phyloP scores from a whole-genome alignment of 1,140 invertebrate genomes.

The Lethrus apterus region DNA sequence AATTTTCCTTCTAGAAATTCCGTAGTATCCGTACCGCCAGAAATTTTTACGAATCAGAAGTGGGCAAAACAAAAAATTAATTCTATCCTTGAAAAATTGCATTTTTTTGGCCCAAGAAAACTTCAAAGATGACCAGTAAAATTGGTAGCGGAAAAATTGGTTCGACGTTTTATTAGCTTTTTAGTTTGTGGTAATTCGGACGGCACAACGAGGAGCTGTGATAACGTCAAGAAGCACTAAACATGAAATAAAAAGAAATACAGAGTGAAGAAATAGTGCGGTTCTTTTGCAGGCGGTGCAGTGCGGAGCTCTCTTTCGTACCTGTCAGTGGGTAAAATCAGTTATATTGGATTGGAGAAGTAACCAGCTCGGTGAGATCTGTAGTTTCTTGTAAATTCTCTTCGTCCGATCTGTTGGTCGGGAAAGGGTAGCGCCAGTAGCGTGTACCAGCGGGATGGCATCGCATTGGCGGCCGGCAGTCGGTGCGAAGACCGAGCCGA shows the following conservation, averaged over 20 bases:
- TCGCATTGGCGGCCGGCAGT: slow-evolving; percentile 44
- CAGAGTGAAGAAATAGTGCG: neutral
- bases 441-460: slow-evolving; percentile 79
- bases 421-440: slow-evolving; percentile 71
- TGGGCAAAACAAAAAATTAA: too few species aligned
- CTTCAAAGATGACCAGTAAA: neutral
- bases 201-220: neutral
- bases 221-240: neutral
- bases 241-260: neutral
- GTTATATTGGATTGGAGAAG: slow-evolving; percentile 62
- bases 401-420: slow-evolving; percentile 75
- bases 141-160: neutral
- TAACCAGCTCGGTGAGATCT: slow-evolving; percentile 71
- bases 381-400: slow-evolving; percentile 70
- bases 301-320: slow-evolving; percentile 26
- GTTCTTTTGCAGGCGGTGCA: slow-evolving; percentile 24
- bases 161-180: neutral
- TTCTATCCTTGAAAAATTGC: too few species aligned
- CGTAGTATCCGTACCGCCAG: too few species aligned
- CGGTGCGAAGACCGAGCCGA: slow-evolving; percentile 45
- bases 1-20: too few species aligned
- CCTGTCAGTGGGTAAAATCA: slow-evolving; percentile 18
- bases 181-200: neutral
- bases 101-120: neutral
- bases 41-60: too few species aligned